Evolutionary conservation across 2,888 invertebrate species (phyloP), one percentile per base, ranked within the genome.

Genomic region (Griposia aprilina): DNA sequence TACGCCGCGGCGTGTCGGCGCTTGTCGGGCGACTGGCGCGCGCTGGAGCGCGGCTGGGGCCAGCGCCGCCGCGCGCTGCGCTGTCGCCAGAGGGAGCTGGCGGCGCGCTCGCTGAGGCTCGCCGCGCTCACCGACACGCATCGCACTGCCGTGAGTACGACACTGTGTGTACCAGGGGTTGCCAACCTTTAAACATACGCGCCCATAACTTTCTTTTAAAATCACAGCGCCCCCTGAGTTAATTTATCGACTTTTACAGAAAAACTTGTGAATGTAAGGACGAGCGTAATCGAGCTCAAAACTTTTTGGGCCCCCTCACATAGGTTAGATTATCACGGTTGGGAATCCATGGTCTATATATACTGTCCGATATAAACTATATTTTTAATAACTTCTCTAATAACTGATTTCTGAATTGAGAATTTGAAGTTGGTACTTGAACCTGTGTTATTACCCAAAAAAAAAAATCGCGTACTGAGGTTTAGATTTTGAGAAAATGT

Each of bases 1-100:
- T 98, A 98, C 96, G 98, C 98, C 7, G 97, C 97, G 0, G 98
- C 98, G 74, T 97, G 97, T 84, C 93, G 96, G 10, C 95, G 96
- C 23, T 93, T 94, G 91, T 97, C 95, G 78, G 97, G 96, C 88
- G 97, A 96, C 92, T 97, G 97, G 95, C 97, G 97, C 57, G 97
- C 97, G 81, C 92, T 97, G 76, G 97, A 97, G 90, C 96, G 97
- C 45, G 97, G 97, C 91, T 97, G 97, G 97, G 96, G 97, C 1
- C 45, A 45, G 74, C 96, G 97, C 20, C 74, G 97, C 68, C 95
- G 97, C 57, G 97, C 97, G 85, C 96, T 97, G 92, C 97, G 97
- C 78, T 96, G 97, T 67, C 96, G 97, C 0, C 97, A 97, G 92
- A 93, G 97, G n/a, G 97, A 97, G 77, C 94, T 97, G n/a, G 95